phyloP scores from a whole-genome alignment of 2,888 invertebrate species.

The Nebria brevicollis region DNA sequence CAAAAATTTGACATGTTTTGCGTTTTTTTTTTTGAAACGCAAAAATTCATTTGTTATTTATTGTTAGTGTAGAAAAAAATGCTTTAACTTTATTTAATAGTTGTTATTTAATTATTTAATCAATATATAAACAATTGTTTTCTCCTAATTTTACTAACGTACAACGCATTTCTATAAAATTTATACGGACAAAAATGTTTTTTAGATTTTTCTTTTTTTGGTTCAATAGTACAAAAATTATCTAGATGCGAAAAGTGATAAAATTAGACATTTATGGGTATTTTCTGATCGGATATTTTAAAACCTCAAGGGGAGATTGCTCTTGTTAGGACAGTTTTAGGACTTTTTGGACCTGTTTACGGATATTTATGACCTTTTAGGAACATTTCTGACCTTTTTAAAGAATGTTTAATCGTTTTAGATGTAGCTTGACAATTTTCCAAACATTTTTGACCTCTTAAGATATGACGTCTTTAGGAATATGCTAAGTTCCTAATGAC shows the following conservation, averaged over 20 bases:
- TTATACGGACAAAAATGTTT: too few species aligned
- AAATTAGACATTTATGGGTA: neutral
- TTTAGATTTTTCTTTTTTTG: too few species aligned
- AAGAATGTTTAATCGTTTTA: neutral
- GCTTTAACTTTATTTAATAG: neutral
- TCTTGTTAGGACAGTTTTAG: neutral
- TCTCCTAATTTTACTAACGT: too few species aligned
- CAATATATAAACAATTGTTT: neutral
- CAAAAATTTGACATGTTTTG: neutral
- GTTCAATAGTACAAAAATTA: neutral
- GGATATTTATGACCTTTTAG: neutral
- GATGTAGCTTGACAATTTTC: too few species aligned
- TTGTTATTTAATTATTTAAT: neutral
- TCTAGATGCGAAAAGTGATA: neutral
- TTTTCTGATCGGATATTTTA: neutral
- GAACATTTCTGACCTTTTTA: slow-evolving; percentile 5
- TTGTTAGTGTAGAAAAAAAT: neutral
- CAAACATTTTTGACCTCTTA: too few species aligned
- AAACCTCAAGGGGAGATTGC: neutral
- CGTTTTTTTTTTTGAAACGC: neutral
- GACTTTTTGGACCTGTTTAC: neutral
- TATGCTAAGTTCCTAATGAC: too few species aligned
- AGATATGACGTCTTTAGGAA: too few species aligned
- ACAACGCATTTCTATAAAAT: neutral
- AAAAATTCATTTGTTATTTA: neutral